Base-by-base conservation (phyloP, 2,888 invertebrate genomes). In the Parnassius smintheus region DNA sequence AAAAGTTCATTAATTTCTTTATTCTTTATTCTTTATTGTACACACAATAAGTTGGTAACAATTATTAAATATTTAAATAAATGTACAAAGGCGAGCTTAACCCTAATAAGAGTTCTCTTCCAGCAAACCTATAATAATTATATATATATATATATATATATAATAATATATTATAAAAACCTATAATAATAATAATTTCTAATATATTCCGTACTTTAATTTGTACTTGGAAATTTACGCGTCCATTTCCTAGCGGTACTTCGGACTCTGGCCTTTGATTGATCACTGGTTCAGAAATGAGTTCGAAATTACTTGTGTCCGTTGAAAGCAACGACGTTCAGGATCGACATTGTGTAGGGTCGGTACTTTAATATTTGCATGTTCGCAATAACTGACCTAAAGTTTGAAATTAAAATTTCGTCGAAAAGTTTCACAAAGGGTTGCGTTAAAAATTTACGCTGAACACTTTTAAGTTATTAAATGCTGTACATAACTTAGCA, bases 231-330 rank as follows among this genome's bases (percentile, higher is more conserved):
- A 25, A 58, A 46, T 61, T 52, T 64, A 64, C 57, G 59, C 57
- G 65, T 59, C 41, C 65, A 62, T 67, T 65, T 57, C 51, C 64
- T 44, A 56, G 46, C 25, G 42, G 44, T 25, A 45, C 22, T 56
- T n/a, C 18, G 13, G 35, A 10, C 35, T 56, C 48, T 62, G 62
- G 61, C 53, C 69, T 70, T 69, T 79, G 81, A 83, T 82, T 78
- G 82, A 82, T 83, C 71, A 73, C 66, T 72, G 71, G 67, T 69
- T 63, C 73, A 72, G 77, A 76, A 79, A 79, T 75, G 76, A 78
- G 75, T 74, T 79, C 72, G 70, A 77, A 79, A 82, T 81, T 77
- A 76, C 77, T 67, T 65, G 73, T 72, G 77, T 77, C 73, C 70
- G 78, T 79, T 77, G 78, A 76, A 69, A 69, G 76, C 13, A 77